Evolutionary conservation across 1,140 invertebrate genomes (phyloP).

Genomic region (Mya arenaria): DNA sequence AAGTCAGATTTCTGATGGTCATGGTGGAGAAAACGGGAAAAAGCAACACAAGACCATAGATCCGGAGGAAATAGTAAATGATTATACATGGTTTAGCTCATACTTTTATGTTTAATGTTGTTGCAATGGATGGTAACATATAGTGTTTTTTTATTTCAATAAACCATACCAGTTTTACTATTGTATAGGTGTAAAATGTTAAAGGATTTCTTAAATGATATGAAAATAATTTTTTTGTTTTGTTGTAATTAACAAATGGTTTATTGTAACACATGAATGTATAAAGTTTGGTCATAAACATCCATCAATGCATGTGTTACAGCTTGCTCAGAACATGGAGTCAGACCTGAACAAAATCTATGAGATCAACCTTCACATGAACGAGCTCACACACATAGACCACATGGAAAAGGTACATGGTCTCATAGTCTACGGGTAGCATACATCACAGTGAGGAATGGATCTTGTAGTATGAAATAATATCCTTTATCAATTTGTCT

Average conservation of each 20-base stretch:
- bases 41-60: constrained; percentile 49
- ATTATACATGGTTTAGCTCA: not conserved
- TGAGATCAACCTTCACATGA: constrained; percentile 73
- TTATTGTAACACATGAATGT: not conserved
- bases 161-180: too few species aligned
- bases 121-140: too few species aligned
- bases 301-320: constrained; percentile 13
- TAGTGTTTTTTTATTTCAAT: too few species aligned
- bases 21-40: constrained; percentile 25
- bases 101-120: too few species aligned
- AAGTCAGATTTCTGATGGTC: constrained; percentile 20
- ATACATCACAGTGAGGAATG: too few species aligned
- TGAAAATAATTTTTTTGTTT: too few species aligned
- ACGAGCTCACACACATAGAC: constrained; percentile 64
- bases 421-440: too few species aligned
- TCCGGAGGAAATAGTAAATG: constrained; percentile 53
- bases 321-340: constrained; percentile 71
- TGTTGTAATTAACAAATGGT: not conserved
- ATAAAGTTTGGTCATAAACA: not conserved
- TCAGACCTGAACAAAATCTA: constrained; percentile 70
- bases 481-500: too few species aligned
- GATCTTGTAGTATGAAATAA: too few species aligned
- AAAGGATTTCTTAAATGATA: too few species aligned
- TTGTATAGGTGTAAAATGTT: too few species aligned
- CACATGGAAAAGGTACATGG: constrained; percentile 68